Conservation (phyloP, 2,113 vertebrate species). For the Dendropsophus ebraccatus region DNA sequence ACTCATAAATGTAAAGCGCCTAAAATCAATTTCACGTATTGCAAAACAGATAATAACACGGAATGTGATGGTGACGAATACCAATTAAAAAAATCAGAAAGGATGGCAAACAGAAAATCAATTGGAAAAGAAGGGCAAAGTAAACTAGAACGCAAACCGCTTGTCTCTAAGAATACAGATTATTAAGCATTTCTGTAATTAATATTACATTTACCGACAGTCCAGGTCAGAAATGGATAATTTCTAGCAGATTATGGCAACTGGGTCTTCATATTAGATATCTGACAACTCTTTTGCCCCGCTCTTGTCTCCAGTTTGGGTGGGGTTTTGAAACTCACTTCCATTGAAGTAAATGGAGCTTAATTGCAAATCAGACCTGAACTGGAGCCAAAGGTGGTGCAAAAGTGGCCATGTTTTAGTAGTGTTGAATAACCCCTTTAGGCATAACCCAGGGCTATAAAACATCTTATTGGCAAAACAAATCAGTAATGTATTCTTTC, state of each 20-base stretch:
- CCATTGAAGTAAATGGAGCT: no score
- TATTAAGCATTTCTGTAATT: background rate
- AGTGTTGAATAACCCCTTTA: no score
- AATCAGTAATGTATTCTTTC: no score
- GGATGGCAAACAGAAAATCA: background rate
- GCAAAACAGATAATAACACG: background rate
- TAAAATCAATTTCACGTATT: slow-evolving; percentile 15
- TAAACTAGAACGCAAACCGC: background rate
- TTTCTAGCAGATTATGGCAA: background rate
- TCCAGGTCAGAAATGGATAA: background rate
- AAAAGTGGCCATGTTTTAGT: no score
- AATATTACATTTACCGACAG: background rate
- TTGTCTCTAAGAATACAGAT: background rate
- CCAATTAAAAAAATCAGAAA: background rate
- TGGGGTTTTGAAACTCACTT: no score
- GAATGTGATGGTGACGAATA: background rate
- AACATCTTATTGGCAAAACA: no score
- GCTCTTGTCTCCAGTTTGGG: no score
- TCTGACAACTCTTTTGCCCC: no score
- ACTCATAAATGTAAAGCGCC: slow-evolving; percentile 21
- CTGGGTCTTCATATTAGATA: no score
- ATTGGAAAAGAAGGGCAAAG: background rate
- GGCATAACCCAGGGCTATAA: no score
- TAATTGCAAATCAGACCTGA: no score
- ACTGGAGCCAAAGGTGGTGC: no score